Evolutionary conservation across 37 sponge, comb jelly and placozoan species (phyloP), one percentile per base, ranked within the genome.

Genomic region (Chondrilla cf. caribensis): DNA sequence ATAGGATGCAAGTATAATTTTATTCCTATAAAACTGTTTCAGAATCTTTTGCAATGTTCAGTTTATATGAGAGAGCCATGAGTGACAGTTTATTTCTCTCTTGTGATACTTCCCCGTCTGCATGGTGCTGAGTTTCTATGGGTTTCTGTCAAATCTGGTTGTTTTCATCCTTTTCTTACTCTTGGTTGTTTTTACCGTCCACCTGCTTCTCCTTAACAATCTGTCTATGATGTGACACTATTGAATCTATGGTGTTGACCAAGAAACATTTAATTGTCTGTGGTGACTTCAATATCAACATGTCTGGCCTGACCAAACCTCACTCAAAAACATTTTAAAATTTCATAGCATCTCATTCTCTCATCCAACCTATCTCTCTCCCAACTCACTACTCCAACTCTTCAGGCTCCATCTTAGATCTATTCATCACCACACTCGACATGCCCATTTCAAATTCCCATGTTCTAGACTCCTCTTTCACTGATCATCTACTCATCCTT

Each of bases 131-230:
- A 70, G 38, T 70, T 37, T 18, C 40, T 70, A 37, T 70, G 72
- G 72, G 72, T 70, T 32, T 38, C 72, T 70, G 72, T 70, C 5
- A 37, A 32, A 19, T 70, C 72, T 38, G 40, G 40, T 5, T 18
- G 37, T 9, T 37, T 70, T 70, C 11, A 32, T 70, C 40, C 72
- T 19, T n/a, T 26, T n/a, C 72, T 70, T 37, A 38, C 38, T 11
- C 38, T 70, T 70, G 72, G 72, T 70, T 70, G 72, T 29, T 70
- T 70, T 19, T 70, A 70, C 19, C 72, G 72, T 70, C 35, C 72
- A 17, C 72, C 72, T 70, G 72, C 21, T 70, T 11, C 72, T 21
- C 72, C 37, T 9, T 70, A 35, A 6, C 37, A 70, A 37, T 70
- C 72, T 70, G 72, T 70, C 19, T 9, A 5, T 70, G 72, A 70